Evolutionary conservation across 2,888 invertebrate genomes (phyloP).

Genomic region (Enchytraeus crypticus): DNA sequence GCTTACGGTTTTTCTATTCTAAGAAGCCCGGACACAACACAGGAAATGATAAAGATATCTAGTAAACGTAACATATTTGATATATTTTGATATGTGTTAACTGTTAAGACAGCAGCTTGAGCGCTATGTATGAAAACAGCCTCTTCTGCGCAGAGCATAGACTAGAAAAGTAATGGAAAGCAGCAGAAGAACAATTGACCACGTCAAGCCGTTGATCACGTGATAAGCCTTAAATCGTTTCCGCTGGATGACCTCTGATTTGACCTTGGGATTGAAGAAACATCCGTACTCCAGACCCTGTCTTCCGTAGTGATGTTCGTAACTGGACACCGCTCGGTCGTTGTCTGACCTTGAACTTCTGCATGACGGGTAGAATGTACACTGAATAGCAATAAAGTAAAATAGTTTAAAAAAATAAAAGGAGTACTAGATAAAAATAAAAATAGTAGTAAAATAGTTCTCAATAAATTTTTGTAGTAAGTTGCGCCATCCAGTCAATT

Average conservation of each 20-base stretch:
- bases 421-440: no score
- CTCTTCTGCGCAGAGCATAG: neutral
- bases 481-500: no score
- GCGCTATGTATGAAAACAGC: constrained; percentile 2
- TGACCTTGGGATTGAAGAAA: neutral
- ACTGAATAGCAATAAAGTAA: neutral
- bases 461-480: no score
- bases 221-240: neutral
- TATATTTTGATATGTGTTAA: no score
- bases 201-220: constrained; percentile 3
- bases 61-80: no score
- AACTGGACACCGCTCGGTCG: constrained; percentile 1
- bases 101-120: no score
- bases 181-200: neutral
- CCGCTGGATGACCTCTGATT: constrained; percentile 1
- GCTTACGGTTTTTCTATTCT: no score
- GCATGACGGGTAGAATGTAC: constrained; percentile 5
- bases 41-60: no score
- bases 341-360: constrained; percentile 1
- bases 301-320: neutral
- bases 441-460: no score
- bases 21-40: no score
- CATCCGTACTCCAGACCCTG: neutral
- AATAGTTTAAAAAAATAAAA: no score
- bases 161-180: neutral